A percentile compares a stretch with the other conserved stretches of the same genome.
Evolutionary conservation across 2,113 vertebrate species (phyloP).

Genomic region (Leptocoma aspasia): DNA sequence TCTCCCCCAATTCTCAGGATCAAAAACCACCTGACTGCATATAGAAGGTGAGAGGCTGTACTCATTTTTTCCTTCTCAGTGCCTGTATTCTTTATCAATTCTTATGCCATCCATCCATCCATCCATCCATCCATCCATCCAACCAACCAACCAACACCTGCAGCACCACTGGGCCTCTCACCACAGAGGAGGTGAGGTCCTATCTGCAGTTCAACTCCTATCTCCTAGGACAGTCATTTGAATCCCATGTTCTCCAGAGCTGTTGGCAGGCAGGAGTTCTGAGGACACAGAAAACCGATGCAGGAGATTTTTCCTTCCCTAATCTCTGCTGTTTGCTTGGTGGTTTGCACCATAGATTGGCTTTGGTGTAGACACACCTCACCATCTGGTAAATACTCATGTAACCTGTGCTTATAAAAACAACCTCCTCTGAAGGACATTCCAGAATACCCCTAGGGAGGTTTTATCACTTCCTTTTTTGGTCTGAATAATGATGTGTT

Average conservation of each 20-base stretch:
- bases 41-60: neutral
- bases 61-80: neutral
- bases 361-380: neutral
- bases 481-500: neutral
- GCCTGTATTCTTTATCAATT: neutral
- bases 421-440: neutral
- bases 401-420: neutral
- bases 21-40: neutral
- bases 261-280: neutral
- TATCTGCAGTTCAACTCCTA: neutral
- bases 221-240: neutral
- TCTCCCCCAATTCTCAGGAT: neutral
- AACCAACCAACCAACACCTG: too few species aligned
- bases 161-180: neutral
- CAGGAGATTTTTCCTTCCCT: neutral
- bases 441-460: neutral
- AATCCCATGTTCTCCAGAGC: neutral
- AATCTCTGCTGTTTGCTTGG: neutral
- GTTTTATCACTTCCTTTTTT: neutral
- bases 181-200: neutral
- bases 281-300: neutral
- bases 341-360: neutral
- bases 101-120: neutral
- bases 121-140: too few species aligned
- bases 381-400: neutral